Percentiles rank a stretch among this genome's conserved stretches.
Conservation (phyloP, 2,113 vertebrate genomes). For the Megaceryle maxima region DNA sequence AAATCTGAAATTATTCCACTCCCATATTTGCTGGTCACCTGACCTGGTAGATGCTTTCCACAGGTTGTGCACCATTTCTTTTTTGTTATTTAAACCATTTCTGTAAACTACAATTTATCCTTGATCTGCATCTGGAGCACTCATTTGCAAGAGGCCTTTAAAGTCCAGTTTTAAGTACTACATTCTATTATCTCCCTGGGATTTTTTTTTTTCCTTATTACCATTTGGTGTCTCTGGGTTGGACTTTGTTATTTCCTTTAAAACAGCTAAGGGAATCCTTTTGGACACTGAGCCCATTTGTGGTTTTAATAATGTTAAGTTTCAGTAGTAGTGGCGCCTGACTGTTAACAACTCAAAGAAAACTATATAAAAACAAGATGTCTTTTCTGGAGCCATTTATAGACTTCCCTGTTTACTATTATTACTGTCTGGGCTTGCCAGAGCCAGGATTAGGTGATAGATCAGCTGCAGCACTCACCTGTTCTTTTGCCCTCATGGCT, state of each 20-base stretch:
- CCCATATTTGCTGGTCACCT: background rate
- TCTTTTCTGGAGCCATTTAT: conserved; percentile 69
- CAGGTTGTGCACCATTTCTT: background rate
- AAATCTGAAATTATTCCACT: background rate
- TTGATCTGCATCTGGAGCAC: background rate
- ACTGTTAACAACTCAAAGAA: conserved; percentile 71
- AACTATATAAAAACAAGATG: conserved; percentile 73
- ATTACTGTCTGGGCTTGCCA: conserved; percentile 25
- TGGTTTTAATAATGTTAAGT: conserved; percentile 75
- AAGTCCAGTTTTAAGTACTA: conserved; percentile 12
- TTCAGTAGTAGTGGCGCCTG: conserved; percentile 74
- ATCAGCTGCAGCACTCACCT: conserved; percentile 26
- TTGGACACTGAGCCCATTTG: conserved; percentile 69
- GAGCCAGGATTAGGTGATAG: background rate
- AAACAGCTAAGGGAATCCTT: conserved; percentile 61
- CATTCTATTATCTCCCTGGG: background rate
- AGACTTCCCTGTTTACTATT: conserved; percentile 53
- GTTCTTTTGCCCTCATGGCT: background rate
- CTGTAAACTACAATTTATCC: background rate
- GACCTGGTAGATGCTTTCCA: background rate
- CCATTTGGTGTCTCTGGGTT: conserved; percentile 32
- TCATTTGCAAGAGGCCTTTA: conserved; percentile 34
- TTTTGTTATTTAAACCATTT: background rate
- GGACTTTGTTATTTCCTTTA: background rate
- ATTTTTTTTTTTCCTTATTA: background rate